Evolutionary conservation across 2,888 invertebrate genomes (phyloP).

Genomic region (Dryomyza anilis): DNA sequence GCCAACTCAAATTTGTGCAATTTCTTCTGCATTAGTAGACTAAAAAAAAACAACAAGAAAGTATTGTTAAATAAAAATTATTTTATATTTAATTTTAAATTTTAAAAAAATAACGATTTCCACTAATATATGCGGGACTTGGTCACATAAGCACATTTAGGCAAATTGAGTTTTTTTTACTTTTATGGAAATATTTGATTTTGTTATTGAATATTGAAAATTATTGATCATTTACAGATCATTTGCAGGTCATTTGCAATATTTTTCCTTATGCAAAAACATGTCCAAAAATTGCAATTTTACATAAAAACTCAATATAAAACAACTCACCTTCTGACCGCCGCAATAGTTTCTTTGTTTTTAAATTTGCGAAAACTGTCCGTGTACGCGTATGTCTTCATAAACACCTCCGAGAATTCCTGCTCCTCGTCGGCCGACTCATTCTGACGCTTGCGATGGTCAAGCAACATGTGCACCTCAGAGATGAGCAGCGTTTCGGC

Average conservation of each 20-base stretch:
- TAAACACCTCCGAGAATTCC: slow-evolving; percentile 97
- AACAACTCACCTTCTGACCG: slow-evolving; percentile 84
- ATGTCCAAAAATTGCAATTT: neutral
- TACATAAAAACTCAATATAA: too few species aligned
- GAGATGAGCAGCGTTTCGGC: slow-evolving; percentile 96
- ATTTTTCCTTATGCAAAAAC: neutral
- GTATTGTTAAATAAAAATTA: neutral
- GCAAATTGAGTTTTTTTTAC: too few species aligned
- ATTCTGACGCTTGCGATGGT: slow-evolving; percentile 96
- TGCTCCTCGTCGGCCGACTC: slow-evolving; percentile 98
- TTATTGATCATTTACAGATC: too few species aligned
- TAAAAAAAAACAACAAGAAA: slow-evolving; percentile 61
- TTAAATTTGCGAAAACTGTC: slow-evolving; percentile 96
- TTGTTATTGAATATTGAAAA: too few species aligned
- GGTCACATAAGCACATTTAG: too few species aligned
- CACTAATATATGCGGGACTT: too few species aligned
- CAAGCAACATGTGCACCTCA: slow-evolving; percentile 93
- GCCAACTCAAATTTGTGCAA: slow-evolving; percentile 98
- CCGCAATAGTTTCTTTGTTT: slow-evolving; percentile 96
- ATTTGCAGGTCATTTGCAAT: too few species aligned
- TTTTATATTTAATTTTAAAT: too few species aligned
- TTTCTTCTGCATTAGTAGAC: slow-evolving; percentile 90
- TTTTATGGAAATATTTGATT: too few species aligned
- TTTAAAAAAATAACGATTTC: too few species aligned
- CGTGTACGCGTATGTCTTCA: slow-evolving; percentile 96